phyloP scores from a whole-genome alignment of 2,113 vertebrate species.

The Percopsis transmontana region DNA sequence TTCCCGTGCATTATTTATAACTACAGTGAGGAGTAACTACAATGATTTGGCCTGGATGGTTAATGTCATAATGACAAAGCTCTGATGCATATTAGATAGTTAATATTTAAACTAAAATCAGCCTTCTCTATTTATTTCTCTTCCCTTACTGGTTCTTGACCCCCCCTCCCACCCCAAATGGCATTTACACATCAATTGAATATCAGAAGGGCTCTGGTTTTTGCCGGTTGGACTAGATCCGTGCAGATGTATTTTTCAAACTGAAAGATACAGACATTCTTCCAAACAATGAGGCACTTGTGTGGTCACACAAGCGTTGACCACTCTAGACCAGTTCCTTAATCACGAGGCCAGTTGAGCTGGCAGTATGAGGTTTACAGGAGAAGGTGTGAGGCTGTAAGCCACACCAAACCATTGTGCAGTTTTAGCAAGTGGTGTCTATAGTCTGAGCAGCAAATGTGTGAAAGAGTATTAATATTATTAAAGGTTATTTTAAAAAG shows the following conservation, averaged over 20 bases:
- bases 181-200: conserved; percentile 1
- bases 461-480: no score
- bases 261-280: conserved; percentile 27
- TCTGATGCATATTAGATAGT: conserved; percentile 37
- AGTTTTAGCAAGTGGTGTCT: no score
- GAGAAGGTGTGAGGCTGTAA: no score
- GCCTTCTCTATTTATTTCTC: conserved; percentile 14
- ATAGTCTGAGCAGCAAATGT: no score
- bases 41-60: conserved; percentile 12
- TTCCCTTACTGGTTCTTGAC: conserved; percentile 10
- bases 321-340: conserved; percentile 28
- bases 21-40: conserved; percentile 28
- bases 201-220: not conserved
- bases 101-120: conserved; percentile 47
- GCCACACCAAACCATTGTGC: no score
- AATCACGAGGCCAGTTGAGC: conserved; percentile 43
- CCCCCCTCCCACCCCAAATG: not conserved
- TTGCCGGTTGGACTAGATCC: conserved; percentile 2
- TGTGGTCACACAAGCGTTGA: not conserved
- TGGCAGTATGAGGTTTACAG: not conserved
- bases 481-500: no score
- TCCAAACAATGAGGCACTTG: conserved; percentile 40
- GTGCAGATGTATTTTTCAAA: conserved; percentile 24
- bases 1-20: conserved; percentile 41
- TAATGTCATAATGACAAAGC: conserved; percentile 4